Conservation (phyloP, 2,888 invertebrate genomes). For the Trissonchulus sp. region DNA sequence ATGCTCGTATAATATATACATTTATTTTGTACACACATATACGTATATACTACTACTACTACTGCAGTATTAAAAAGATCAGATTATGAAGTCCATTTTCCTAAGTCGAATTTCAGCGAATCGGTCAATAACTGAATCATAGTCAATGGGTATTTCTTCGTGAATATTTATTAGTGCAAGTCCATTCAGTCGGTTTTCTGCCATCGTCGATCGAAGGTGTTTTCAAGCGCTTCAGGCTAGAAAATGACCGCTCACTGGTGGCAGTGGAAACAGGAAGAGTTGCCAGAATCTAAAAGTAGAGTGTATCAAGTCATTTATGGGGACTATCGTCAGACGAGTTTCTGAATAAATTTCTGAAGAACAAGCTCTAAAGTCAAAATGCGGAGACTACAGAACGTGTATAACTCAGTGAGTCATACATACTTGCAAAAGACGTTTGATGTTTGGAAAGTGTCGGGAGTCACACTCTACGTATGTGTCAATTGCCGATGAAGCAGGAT, state of each 20-base stretch:
- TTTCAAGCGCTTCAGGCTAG: slow-evolving; percentile 9
- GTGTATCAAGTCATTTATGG: background rate
- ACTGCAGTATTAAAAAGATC: no score
- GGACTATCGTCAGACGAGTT: no score
- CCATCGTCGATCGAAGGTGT: background rate
- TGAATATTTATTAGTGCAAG: background rate
- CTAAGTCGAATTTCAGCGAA: no score
- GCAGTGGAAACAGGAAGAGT: slow-evolving; percentile 12
- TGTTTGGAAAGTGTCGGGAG: background rate
- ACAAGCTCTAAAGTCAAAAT: no score
- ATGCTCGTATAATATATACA: no score
- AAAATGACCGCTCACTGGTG: background rate
- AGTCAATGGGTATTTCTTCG: background rate
- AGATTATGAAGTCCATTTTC: no score
- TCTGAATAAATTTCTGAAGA: no score
- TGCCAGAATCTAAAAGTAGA: background rate
- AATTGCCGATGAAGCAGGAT: background rate
- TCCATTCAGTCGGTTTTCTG: background rate
- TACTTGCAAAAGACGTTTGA: background rate
- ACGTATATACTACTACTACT: no score
- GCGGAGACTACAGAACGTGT: no score
- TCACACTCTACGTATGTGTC: background rate
- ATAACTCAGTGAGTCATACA: background rate
- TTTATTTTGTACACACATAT: no score
- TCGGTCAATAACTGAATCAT: background rate